Base-by-base conservation (phyloP, 2,888 invertebrate species). In the Sarcophaga carnaria region DNA sequence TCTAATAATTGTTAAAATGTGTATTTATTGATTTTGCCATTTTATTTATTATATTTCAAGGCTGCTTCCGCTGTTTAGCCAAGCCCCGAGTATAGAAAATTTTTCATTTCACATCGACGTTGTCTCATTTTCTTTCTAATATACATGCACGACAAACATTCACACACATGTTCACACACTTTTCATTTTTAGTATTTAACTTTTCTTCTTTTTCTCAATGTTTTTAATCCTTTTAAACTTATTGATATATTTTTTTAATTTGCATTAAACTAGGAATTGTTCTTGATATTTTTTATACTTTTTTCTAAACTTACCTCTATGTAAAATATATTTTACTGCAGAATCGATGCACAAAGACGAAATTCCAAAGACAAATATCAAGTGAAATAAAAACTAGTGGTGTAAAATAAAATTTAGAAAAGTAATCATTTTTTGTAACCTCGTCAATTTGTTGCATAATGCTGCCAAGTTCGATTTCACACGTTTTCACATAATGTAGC, bases 341-440 rank as follows among this genome's bases (percentile, higher is more conserved):
- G 80, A 88, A 88, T 79, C 76, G 84, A 89, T 89, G 85, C 86
- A 89, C 89, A 88, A 88, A 89, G 88, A 88, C 88, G 80, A 88
- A 89, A 87, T 88, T 83, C 88, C 87, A 83, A 88, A 88, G 87
- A 84, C 88, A 86, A 88, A 87, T 84, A 85, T 88, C 89, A 87
- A 89, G 86, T 87, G 88, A 88, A 89, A 87, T 72, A 77, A 77
- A 81, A 86, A 77, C 76, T 80, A 77, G 77, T 85, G 72, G 25
- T 85, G 78, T 78, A 45, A 67, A 77, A 80, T 12, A 49, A 72
- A 64, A 5, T 47, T 54, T 10, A 17, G n/a, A 70, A 77, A 83
- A 75, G 79, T 71, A 80, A 8, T 75, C 75, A 69, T 27, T 74
- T 37, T 54, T 67, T 22, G n/a, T 78, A 77, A 66, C 63, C 70